Evolutionary conservation across 2,797 vertebrate genomes (phyloP).

Genomic region (Trematomus bernacchii): DNA sequence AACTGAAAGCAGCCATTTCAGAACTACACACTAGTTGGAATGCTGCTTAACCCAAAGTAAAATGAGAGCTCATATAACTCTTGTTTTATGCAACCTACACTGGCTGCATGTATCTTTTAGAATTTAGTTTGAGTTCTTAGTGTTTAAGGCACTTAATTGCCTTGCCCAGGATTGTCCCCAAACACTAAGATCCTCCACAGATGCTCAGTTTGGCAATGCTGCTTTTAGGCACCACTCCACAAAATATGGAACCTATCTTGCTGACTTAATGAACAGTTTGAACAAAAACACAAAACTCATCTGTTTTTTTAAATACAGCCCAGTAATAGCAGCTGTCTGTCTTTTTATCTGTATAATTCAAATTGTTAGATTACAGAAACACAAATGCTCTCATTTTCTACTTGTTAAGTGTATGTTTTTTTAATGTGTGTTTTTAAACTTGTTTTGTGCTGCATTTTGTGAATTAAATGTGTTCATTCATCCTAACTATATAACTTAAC

Average conservation of each 20-base stretch:
- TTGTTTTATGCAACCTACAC: too few relatives aligned
- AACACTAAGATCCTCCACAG: neutral
- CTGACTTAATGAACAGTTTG: too few relatives aligned
- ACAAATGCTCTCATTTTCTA: neutral
- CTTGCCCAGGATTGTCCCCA: neutral
- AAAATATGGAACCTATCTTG: neutral
- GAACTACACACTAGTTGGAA: neutral
- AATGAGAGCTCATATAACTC: neutral
- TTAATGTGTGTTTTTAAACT: neutral
- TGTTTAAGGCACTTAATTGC: neutral
- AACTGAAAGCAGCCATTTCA: neutral
- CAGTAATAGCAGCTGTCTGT: too few relatives aligned
- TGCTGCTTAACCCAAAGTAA: neutral
- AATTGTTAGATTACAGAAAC: too few relatives aligned
- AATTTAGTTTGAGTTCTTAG: neutral
- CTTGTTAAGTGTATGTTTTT: neutral
- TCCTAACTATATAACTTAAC: too few relatives aligned
- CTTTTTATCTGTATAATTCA: too few relatives aligned
- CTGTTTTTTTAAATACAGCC: too few relatives aligned
- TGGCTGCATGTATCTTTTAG: neutral
- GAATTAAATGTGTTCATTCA: too few relatives aligned
- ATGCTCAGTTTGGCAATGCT: neutral
- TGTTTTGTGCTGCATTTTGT: neutral
- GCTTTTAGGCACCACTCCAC: neutral
- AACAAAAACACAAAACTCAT: too few relatives aligned